phyloP scores from a whole-genome alignment of 1,140 invertebrate species.

The Trissolcus basalis region DNA sequence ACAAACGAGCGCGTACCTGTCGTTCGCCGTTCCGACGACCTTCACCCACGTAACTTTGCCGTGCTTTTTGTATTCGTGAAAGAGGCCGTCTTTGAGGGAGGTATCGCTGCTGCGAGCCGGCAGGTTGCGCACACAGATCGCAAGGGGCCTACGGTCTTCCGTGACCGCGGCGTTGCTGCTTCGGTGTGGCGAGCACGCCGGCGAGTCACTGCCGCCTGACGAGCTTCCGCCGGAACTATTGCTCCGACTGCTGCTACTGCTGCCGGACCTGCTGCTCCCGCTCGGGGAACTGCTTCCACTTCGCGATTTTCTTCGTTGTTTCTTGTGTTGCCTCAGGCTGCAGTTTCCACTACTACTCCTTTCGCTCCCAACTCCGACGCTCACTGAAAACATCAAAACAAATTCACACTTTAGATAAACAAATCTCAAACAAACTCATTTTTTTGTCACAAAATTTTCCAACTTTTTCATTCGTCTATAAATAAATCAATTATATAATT shows the following conservation, averaged over 20 bases:
- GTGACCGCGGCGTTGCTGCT: conserved; percentile 71
- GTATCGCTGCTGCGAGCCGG: conserved; percentile 93
- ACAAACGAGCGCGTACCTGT: conserved; percentile 90
- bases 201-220: conserved; percentile 73
- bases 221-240: conserved; percentile 75
- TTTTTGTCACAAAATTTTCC: too few species aligned
- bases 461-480: too few species aligned
- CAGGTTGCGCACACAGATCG: conserved; percentile 94
- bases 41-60: conserved; percentile 97
- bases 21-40: conserved; percentile 87
- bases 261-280: conserved; percentile 77
- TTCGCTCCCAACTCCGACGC: conserved; percentile 52
- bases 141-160: conserved; percentile 86
- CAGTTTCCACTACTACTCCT: conserved; percentile 35
- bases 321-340: conserved; percentile 69
- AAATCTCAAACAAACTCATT: too few species aligned
- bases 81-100: conserved; percentile 96
- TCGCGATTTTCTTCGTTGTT: conserved; percentile 73
- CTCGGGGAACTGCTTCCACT: conserved; percentile 77
- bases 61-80: conserved; percentile 99
- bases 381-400: conserved; percentile 23
- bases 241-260: conserved; percentile 80
- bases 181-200: conserved; percentile 72
- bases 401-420: too few species aligned
- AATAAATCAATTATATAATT: too few species aligned